A percentile compares a stretch with the other conserved stretches of the same genome.
These are phyloP conservation scores for Chelon labrosus DNA, from an alignment of 2,797 vertebrate species.

Conservation along the genomic window DNA sequence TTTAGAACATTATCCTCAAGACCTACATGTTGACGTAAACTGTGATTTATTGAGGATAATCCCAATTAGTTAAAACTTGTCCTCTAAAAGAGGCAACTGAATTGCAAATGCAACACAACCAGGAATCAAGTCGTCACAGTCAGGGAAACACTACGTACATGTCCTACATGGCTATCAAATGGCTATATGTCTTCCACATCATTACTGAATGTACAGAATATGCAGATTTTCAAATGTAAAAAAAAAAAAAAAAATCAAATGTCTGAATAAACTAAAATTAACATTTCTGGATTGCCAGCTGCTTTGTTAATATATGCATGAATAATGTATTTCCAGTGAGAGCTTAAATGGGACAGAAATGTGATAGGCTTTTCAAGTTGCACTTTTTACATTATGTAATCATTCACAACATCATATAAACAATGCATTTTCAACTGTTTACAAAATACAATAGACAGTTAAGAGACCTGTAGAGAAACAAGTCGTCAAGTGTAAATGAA, in stretches of 20 bases:
- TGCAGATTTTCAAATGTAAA: conserved; percentile 69
- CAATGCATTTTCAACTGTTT: too few relatives aligned
- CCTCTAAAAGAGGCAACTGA: too few relatives aligned
- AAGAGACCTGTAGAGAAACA: too few relatives aligned
- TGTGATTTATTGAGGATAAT: too few relatives aligned
- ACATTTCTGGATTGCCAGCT: conserved; percentile 10
- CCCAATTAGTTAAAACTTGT: too few relatives aligned
- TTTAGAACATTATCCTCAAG: too few relatives aligned
- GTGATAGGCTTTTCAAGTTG: too few relatives aligned
- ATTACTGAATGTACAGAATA: conserved; percentile 82
- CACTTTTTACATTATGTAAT: too few relatives aligned
- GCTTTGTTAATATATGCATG: neutral
- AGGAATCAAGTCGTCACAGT: conserved; percentile 37
- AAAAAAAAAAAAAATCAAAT: conserved; percentile 46
- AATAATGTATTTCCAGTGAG: neutral
- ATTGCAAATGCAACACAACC: neutral
- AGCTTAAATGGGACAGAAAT: neutral
- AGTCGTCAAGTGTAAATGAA: too few relatives aligned
- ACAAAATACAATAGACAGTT: too few relatives aligned
- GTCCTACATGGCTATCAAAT: conserved; percentile 56
- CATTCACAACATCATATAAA: too few relatives aligned
- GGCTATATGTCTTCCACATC: conserved; percentile 72
- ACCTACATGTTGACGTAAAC: too few relatives aligned
- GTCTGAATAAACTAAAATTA: conserved; percentile 77
- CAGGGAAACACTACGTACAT: conserved; percentile 60